Conservation (phyloP, 2,888 invertebrate species). For the Stenoptilia bipunctidactyla region DNA sequence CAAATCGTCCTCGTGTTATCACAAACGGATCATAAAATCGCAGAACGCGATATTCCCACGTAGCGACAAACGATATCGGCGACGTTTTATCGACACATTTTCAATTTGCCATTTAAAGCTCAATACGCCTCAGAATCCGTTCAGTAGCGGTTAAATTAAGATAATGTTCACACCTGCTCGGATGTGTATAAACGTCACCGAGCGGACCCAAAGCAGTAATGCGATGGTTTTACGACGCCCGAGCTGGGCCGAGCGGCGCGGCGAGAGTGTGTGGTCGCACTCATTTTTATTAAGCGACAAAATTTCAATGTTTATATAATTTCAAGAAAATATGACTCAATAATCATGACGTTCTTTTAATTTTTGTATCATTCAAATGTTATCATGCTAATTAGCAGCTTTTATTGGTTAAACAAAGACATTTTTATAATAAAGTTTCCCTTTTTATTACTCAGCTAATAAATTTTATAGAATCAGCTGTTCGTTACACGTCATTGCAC, state of each 20-base stretch:
- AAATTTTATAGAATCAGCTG: constrained; percentile 58
- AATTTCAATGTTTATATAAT: not conserved
- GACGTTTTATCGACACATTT: constrained; percentile 9
- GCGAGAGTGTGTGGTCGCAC: too few species aligned
- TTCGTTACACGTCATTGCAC: constrained; percentile 42
- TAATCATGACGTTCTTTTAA: not conserved
- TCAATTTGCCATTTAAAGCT: constrained; percentile 37
- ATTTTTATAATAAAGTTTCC: constrained; percentile 19
- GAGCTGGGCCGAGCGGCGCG: constrained; percentile 17
- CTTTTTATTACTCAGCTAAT: constrained; percentile 41
- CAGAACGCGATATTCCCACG: too few species aligned
- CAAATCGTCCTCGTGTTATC: too few species aligned
- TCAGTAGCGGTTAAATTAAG: constrained; percentile 60
- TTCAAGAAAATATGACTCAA: not conserved
- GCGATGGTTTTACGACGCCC: constrained; percentile 46
- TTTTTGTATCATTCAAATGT: too few species aligned
- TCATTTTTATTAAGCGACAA: constrained; percentile 5
- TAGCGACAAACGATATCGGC: not conserved
- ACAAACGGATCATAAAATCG: too few species aligned
- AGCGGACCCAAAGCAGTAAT: constrained; percentile 43
- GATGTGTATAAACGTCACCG: constrained; percentile 53
- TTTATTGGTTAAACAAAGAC: too few species aligned
- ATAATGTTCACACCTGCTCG: constrained; percentile 67
- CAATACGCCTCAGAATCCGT: constrained; percentile 34
- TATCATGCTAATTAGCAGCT: too few species aligned